phyloP scores from a whole-genome alignment of 2,113 vertebrate genomes.

The Rutilus rutilus region DNA sequence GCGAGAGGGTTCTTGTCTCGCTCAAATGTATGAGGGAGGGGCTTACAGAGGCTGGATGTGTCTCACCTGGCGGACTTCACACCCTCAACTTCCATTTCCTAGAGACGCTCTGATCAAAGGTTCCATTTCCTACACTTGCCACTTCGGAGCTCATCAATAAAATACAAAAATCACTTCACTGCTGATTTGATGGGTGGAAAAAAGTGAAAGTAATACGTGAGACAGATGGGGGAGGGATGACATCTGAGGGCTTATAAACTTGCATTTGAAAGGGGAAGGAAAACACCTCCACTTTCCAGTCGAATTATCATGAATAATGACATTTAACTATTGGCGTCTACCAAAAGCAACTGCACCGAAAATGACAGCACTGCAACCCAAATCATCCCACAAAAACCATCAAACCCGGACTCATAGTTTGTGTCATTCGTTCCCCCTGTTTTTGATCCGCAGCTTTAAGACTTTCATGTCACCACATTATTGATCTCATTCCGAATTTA shows the following conservation, averaged over 20 bases:
- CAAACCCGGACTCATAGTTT: background rate
- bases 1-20: constrained; percentile 51
- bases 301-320: constrained; percentile 33
- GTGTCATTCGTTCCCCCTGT: constrained; percentile 41
- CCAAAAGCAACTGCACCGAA: constrained; percentile 4
- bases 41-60: constrained; percentile 15
- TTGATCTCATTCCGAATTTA: constrained; percentile 59
- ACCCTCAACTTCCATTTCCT: constrained; percentile 75
- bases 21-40: constrained; percentile 15
- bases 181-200: constrained; percentile 61
- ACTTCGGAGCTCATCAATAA: constrained; percentile 81
- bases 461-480: constrained; percentile 46
- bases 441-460: constrained; percentile 50
- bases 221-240: constrained; percentile 15
- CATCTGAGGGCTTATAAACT: constrained; percentile 66
- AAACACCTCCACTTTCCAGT: constrained; percentile 48
- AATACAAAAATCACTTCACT: constrained; percentile 80
- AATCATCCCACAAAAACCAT: constrained; percentile 1
- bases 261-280: constrained; percentile 55
- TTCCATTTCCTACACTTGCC: constrained; percentile 80
- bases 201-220: constrained; percentile 12
- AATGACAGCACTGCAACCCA: background rate
- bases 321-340: constrained; percentile 11
- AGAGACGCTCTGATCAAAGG: constrained; percentile 79
- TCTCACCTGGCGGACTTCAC: constrained; percentile 72